These are phyloP conservation scores for Dyspetes luteomarginatus DNA, from an alignment of 2,888 invertebrate species.

Conservation along the genomic window DNA sequence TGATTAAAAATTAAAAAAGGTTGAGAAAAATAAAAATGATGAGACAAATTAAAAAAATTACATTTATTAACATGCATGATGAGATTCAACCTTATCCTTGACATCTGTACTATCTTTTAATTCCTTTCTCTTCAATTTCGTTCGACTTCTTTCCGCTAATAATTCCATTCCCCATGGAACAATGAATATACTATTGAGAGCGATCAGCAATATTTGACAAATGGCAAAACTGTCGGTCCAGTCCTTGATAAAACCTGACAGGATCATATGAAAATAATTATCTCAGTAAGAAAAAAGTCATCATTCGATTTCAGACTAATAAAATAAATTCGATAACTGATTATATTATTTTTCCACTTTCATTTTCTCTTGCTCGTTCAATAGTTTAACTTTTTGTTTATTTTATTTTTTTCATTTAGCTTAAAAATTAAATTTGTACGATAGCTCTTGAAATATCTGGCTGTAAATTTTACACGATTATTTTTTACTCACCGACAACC, in stretches of 20 bases:
- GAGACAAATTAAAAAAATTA: constrained; percentile 17
- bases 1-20: too few species aligned
- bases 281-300: background rate
- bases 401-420: too few species aligned
- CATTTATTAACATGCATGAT: constrained; percentile 38
- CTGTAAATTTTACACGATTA: background rate
- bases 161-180: constrained; percentile 89
- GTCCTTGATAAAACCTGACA: constrained; percentile 86
- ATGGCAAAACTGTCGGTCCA: constrained; percentile 87
- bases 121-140: constrained; percentile 42
- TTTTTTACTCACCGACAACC: constrained; percentile 86
- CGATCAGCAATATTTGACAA: constrained; percentile 88
- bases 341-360: too few species aligned
- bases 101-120: constrained; percentile 28
- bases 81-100: constrained; percentile 26
- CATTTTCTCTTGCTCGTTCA: too few species aligned
- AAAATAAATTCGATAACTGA: too few species aligned
- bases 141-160: constrained; percentile 64
- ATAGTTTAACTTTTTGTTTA: too few species aligned
- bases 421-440: too few species aligned
- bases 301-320: too few species aligned
- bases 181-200: constrained; percentile 87
- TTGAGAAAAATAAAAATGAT: background rate
- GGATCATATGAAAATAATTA: constrained; percentile 6
- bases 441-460: background rate